These are phyloP conservation scores for Epicampocera succincta DNA, from an alignment of 2,888 invertebrate genomes.

Conservation along the genomic window DNA sequence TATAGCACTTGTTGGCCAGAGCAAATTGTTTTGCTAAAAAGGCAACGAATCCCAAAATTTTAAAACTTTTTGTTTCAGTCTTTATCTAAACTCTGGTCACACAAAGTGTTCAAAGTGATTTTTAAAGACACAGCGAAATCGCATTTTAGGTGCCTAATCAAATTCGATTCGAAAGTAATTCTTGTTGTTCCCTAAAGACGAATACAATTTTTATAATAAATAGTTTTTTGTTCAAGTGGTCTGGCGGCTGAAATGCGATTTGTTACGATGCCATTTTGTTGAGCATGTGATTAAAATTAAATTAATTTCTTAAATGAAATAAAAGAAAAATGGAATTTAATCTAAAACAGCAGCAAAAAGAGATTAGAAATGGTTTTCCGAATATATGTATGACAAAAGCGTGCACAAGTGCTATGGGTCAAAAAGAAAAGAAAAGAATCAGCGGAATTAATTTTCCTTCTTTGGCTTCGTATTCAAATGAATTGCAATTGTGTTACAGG, in stretches of 20 bases:
- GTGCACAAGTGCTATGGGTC: too few relatives aligned
- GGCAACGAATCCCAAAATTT: too few relatives aligned
- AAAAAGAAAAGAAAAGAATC: too few relatives aligned
- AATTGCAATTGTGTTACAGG: not conserved
- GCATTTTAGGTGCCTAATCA: slow-evolving; percentile 24
- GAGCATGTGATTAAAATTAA: slow-evolving; percentile 33
- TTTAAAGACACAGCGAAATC: slow-evolving; percentile 14
- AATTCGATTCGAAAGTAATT: not conserved
- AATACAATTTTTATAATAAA: slow-evolving; percentile 9
- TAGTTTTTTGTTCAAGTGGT: not conserved
- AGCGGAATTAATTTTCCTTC: not conserved
- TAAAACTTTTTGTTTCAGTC: not conserved
- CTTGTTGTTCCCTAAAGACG: not conserved
- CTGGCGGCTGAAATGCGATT: not conserved
- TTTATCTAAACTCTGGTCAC: not conserved
- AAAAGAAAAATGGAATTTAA: too few relatives aligned
- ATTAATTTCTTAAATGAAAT: slow-evolving; percentile 24
- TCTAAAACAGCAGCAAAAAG: too few relatives aligned
- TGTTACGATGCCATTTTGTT: slow-evolving; percentile 4
- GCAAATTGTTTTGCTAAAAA: too few relatives aligned
- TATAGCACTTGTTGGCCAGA: too few relatives aligned
- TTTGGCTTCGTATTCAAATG: not conserved
- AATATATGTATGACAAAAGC: too few relatives aligned
- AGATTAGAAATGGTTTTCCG: too few relatives aligned
- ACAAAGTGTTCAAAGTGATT: slow-evolving; percentile 2